Conservation (phyloP, 2,888 invertebrate species). For the Leptinotarsa tumamoca region DNA sequence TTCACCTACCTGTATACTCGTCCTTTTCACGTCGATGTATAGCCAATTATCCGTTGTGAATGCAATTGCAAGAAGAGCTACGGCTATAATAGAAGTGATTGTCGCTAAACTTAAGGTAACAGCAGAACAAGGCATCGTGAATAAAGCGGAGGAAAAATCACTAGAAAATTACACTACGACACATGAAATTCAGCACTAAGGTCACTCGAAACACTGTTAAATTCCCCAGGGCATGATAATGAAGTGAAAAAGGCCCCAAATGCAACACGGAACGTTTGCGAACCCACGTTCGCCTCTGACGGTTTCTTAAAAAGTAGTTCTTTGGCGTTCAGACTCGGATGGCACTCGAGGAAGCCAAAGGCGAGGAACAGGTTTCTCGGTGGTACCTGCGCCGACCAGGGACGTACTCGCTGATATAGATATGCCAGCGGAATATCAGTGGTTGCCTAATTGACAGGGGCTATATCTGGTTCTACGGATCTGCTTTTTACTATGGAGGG, state of each 20-base stretch:
- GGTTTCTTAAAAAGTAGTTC: constrained; percentile 51
- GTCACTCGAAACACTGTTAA: constrained; percentile 40
- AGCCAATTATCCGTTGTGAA: constrained; percentile 98
- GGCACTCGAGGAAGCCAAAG: constrained; percentile 47
- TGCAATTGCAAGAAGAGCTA: constrained; percentile 92
- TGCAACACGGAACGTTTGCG: constrained; percentile 33
- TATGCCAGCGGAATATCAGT: not conserved
- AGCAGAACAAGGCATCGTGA: constrained; percentile 89
- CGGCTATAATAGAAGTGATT: constrained; percentile 94
- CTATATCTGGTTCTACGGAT: no score
- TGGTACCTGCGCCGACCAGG: constrained; percentile 50
- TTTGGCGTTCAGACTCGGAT: constrained; percentile 44
- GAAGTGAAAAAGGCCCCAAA: constrained; percentile 37
- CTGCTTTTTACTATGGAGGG: no score
- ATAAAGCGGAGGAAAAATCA: constrained; percentile 23
- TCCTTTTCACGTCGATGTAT: constrained; percentile 91
- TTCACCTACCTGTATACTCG: constrained; percentile 83
- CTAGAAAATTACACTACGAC: constrained; percentile 37
- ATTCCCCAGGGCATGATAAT: constrained; percentile 46
- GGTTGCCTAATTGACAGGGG: not conserved
- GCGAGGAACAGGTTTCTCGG: constrained; percentile 51
- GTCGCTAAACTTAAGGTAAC: constrained; percentile 95
- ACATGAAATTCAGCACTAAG: constrained; percentile 41
- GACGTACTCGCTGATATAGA: not conserved
- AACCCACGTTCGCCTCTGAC: constrained; percentile 31